Evolutionary conservation across 2,113 vertebrate genomes (phyloP), one percentile per base, ranked within the genome.

Genomic region (Dipodomys merriami): DNA sequence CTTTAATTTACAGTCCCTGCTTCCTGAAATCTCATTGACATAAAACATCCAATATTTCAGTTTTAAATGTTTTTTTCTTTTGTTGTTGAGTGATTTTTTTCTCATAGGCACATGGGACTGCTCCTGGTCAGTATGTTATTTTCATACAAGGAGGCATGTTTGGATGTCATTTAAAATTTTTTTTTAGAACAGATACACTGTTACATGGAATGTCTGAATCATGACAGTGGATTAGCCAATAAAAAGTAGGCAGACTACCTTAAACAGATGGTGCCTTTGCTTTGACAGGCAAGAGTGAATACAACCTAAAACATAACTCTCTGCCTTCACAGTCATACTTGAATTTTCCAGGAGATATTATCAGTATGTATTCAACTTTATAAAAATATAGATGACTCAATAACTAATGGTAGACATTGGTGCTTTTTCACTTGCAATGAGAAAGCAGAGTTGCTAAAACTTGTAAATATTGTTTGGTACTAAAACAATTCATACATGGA

Each of bases 1-100:
- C 7, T 86, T 96, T 91, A 93, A 77, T 67, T 96, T 96, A 94
- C 96, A 46, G 49, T 96, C 79, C 86, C 15, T 16, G 7, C 60
- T 96, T 97, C 94, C 96, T 97, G 71, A 94, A 91, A 95, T 93
- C 6, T 69, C 92, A 91, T 44, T 81, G 83, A 82, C 83, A 90
- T 92, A 92, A 96, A 96, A 95, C 90, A 78, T n/a, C 60, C 65
- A 90, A 90, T 6, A 2, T 0, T 83, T 94, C 69, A 88, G 33
- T 69, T 91, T 35, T 84, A 95, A 95, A 88, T 94, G 92, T 23
- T 91, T 92, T 83, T 71, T 23, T 49, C 39, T 96, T 95, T 77
- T n/a, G 65, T 79, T 83, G 94, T 95, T 86, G n/a, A 74, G 87
- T 74, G 19, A 12, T 94, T 97, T 96, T 97, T 87, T 22, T 62